Evolutionary conservation across 2,797 vertebrate genomes (phyloP), one percentile per base, ranked within the genome.

Genomic region (Zenarchopterus dispar): DNA sequence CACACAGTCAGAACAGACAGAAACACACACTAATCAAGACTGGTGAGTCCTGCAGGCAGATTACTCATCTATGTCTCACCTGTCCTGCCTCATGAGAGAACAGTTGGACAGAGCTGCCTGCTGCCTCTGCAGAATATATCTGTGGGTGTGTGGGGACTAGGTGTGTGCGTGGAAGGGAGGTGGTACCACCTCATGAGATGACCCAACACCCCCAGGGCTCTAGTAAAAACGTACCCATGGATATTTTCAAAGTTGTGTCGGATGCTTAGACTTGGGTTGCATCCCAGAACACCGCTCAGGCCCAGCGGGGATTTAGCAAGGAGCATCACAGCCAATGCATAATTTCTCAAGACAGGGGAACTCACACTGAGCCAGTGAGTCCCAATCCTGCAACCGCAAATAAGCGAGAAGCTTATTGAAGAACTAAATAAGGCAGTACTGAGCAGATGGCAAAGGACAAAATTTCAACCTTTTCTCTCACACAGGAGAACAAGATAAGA

Each of bases 241-340:
- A 85, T 86, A 82, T 86, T 89, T 90, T 90, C 85, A 85, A 90
- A 89, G 81, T 85, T 82, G 85, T 85, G 84, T 79, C 71, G 71
- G 80, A 79, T 88, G 88, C 90, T 92, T 90, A 90, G 91, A 83
- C 86, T 85, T 86, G 89, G 88, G 88, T 83, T 86, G 83, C 70
- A 84, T 90, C 90, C 84, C 84, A 87, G 86, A 89, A 81, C 80
- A 77, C 78, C 28, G 77, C 85, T 84, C 80, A 81, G 71, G 41
- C 87, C 76, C 90, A 86, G 89, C 90, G 77, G 83, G 88, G 83
- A 84, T 91, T 86, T 87, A 81, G 88, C 84, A 76, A 84, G 80
- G 81, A 81, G 84, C 79, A 74, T 77, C 66, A 28, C 75, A 84
- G 86, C 87, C 88, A 87, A 89, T 89, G 84, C 88, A 89, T 88